Conservation (phyloP, 2,113 vertebrate genomes). For the Chaenocephalus aceratus region DNA sequence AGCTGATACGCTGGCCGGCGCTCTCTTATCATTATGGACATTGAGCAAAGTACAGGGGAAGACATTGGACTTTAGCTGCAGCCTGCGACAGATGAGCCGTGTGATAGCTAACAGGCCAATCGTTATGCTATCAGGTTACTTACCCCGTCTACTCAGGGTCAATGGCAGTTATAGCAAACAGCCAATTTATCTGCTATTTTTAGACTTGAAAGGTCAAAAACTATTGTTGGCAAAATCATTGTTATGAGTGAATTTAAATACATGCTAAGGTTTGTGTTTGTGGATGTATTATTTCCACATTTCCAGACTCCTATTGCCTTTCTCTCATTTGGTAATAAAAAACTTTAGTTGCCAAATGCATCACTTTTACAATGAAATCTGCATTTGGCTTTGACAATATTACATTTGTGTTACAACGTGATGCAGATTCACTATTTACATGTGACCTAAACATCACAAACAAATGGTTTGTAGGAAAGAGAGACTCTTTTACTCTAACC, state of each 20-base stretch:
- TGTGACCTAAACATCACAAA: too few species aligned
- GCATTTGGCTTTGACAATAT: neutral
- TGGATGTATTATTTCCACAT: neutral
- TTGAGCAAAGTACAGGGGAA: conserved; percentile 73
- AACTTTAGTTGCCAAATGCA: neutral
- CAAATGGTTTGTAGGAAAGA: too few species aligned
- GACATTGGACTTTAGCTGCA: conserved; percentile 64
- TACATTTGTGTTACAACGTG: neutral
- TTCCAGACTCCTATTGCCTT: conserved; percentile 7
- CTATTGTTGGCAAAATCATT: neutral
- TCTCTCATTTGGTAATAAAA: neutral
- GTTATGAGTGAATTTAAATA: too few species aligned
- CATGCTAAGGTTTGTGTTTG: neutral
- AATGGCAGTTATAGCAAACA: neutral
- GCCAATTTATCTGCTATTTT: conserved; percentile 22
- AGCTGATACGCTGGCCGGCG: conserved; percentile 55
- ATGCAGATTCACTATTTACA: neutral
- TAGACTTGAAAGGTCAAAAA: conserved; percentile 7
- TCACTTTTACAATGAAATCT: neutral
- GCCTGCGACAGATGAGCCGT: conserved; percentile 33
- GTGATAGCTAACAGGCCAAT: conserved; percentile 36
- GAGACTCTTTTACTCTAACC: too few species aligned
- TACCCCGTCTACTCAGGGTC: conserved; percentile 21
- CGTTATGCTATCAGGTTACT: conserved; percentile 26
- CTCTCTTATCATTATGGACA: conserved; percentile 64